Evolutionary conservation across 2,113 vertebrate species (phyloP).

Genomic region (Pimephales promelas): DNA sequence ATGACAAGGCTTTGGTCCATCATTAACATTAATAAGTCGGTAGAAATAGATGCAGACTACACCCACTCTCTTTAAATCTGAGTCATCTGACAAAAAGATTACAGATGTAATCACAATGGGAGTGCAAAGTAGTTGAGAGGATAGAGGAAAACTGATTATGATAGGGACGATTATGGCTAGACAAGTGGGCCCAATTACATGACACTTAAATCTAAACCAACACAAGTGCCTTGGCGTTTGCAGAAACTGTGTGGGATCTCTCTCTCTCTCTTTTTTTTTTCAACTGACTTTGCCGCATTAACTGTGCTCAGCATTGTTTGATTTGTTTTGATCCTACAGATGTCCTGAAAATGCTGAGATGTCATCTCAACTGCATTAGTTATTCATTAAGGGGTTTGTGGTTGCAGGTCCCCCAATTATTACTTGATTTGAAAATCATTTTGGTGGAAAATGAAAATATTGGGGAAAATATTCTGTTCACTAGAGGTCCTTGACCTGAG

Average conservation of each 20-base stretch:
- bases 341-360: neutral
- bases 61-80: constrained; percentile 18
- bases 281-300: neutral
- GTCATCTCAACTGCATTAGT: neutral
- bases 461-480: neutral
- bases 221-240: constrained; percentile 3
- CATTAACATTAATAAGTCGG: constrained; percentile 36
- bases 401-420: neutral
- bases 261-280: too few species aligned
- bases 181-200: constrained; percentile 16
- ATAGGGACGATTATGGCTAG: constrained; percentile 23
- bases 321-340: neutral
- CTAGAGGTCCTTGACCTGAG: neutral
- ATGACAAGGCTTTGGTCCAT: constrained; percentile 23
- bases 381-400: neutral
- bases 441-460: neutral
- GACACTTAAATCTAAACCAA: constrained; percentile 31
- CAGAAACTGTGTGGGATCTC: neutral
- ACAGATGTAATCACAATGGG: constrained; percentile 15
- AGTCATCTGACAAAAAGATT: constrained; percentile 29
- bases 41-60: neutral
- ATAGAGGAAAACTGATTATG: constrained; percentile 20
- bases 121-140: constrained; percentile 17
- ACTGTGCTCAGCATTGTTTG: neutral
- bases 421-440: neutral